phyloP scores from a whole-genome alignment of 2,113 vertebrate species.

The Etia nguti region DNA sequence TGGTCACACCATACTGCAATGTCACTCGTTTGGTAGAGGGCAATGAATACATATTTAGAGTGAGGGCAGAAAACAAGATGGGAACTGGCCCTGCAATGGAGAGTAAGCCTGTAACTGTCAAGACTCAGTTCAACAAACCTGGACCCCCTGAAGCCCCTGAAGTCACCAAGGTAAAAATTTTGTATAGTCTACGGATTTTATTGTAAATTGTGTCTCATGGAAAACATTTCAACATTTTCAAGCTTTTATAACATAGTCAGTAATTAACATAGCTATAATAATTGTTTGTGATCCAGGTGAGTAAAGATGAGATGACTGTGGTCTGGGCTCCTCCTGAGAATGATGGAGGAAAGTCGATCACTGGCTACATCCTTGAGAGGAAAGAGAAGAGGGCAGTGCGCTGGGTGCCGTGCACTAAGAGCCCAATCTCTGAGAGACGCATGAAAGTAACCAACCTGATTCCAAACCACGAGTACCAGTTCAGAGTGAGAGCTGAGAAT shows the following conservation, averaged over 20 bases:
- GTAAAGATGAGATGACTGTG: conserved; percentile 98
- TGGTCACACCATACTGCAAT: conserved; percentile 82
- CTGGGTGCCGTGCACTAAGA: conserved; percentile 95
- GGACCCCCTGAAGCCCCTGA: conserved; percentile 93
- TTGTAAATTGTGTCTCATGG: neutral
- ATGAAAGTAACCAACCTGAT: conserved; percentile 92
- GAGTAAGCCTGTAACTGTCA: conserved; percentile 88
- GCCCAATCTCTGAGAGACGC: conserved; percentile 90
- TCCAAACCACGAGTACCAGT: conserved; percentile 95
- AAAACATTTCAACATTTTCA: neutral
- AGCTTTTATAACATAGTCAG: neutral
- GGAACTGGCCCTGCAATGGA: conserved; percentile 92
- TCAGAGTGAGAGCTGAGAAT: conserved; percentile 97
- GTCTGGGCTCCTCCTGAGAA: conserved; percentile 96
- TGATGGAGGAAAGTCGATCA: conserved; percentile 96
- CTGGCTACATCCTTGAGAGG: conserved; percentile 94
- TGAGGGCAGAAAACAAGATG: conserved; percentile 98
- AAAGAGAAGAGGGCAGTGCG: conserved; percentile 88
- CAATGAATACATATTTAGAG: conserved; percentile 97
- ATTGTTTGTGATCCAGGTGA: conserved; percentile 51
- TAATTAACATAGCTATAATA: neutral
- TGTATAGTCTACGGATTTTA: neutral
- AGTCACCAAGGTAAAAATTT: conserved; percentile 80
- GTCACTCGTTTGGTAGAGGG: conserved; percentile 91
- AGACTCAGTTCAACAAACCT: conserved; percentile 88